Percentiles rank a stretch among this genome's conserved stretches.
These are phyloP conservation scores for Dolichopus griseipennis DNA, from an alignment of 2,888 invertebrate species.

Conservation along the genomic window DNA sequence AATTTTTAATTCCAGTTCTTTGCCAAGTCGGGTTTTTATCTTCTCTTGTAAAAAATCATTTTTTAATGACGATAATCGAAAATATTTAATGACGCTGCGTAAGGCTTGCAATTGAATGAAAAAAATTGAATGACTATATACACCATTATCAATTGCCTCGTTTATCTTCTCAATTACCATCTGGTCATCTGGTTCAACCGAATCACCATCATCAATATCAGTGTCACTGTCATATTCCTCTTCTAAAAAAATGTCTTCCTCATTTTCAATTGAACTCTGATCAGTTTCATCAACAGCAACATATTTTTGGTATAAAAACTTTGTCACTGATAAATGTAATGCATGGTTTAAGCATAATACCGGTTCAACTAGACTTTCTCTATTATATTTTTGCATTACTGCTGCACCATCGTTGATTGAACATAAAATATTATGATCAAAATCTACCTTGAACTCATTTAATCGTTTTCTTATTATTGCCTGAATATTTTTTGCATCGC, in stretches of 20 bases:
- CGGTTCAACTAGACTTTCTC: conserved; percentile 7
- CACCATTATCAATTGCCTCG: background rate
- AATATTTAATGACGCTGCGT: conserved; percentile 4
- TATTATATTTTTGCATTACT: conserved; percentile 8
- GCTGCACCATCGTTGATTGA: conserved; percentile 2
- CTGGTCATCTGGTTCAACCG: conserved; percentile 7
- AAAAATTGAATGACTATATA: background rate
- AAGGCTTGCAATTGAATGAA: background rate
- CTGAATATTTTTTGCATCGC: conserved; percentile 2
- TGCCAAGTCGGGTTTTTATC: conserved; percentile 7
- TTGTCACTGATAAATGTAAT: conserved; percentile 2
- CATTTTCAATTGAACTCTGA: conserved; percentile 7
- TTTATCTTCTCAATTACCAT: conserved; percentile 4
- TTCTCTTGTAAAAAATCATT: conserved; percentile 6
- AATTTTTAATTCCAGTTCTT: background rate
- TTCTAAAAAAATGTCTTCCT: background rate
- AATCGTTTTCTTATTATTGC: conserved; percentile 8
- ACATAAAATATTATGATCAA: conserved; percentile 4
- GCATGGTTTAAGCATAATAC: conserved; percentile 11
- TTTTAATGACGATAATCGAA: background rate
- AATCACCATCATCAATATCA: background rate
- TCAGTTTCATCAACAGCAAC: conserved; percentile 7
- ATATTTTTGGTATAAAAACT: conserved; percentile 10
- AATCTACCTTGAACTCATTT: conserved; percentile 9
- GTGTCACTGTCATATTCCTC: background rate